Conservation (phyloP, 1,140 invertebrate genomes). For the Delia radicum region DNA sequence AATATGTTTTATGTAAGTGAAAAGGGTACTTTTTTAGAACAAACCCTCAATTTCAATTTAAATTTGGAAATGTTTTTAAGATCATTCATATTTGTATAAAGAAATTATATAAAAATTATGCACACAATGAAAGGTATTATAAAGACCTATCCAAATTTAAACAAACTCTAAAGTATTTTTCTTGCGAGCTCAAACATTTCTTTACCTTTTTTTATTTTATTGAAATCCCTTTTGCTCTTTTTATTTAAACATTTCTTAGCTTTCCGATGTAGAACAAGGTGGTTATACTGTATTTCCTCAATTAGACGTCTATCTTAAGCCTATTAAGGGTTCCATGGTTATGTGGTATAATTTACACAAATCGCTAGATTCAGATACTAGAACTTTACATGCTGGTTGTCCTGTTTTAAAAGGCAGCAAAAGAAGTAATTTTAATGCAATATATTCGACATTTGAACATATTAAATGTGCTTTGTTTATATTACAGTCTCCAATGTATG, state of each 20-base stretch:
- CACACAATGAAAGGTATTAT: no score
- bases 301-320: conserved; percentile 79
- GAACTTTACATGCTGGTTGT: conserved; percentile 93
- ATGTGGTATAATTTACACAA: conserved; percentile 94
- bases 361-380: conserved; percentile 85
- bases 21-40: not conserved
- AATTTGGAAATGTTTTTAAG: not conserved
- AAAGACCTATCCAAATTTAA: not conserved
- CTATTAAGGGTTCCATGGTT: conserved; percentile 83
- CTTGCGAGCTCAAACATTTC: not conserved
- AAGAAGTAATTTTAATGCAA: conserved; percentile 64
- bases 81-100: not conserved
- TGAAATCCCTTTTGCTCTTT: no score
- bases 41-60: no score
- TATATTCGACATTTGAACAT: not conserved
- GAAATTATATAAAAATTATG: no score
- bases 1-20: conserved; percentile 47
- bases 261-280: conserved; percentile 91
- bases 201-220: not conserved
- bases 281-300: conserved; percentile 92
- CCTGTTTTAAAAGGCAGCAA: conserved; percentile 93
- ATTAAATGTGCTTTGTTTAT: not conserved
- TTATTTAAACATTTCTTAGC: conserved; percentile 60
- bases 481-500: conserved; percentile 45
- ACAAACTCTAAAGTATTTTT: no score